Base-by-base conservation (phyloP, 2,113 vertebrate species). In the Podarcis raffonei region DNA sequence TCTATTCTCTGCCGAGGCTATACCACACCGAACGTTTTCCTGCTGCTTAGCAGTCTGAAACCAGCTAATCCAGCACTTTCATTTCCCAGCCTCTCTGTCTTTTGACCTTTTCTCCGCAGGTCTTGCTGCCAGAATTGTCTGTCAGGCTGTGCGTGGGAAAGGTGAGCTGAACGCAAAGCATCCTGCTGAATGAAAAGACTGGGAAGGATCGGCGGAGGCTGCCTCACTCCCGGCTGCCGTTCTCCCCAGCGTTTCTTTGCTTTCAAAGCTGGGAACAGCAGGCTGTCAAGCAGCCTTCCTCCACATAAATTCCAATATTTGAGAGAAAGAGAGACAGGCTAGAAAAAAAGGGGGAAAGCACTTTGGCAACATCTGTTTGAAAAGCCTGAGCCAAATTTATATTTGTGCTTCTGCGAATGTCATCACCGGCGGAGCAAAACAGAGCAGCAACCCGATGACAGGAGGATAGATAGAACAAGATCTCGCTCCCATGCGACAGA, bases 41-140 rank as follows among this genome's bases (percentile, higher is more conserved):
- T n/a, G 30, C 27, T 78, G 30, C 84, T 85, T 85, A 48, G 81
- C 15, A 39, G 35, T 35, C 57, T n/a, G 65, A 77, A 57, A 77
- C 20, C 20, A 37, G 25, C 16, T 25, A 32, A 71, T 53, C 22
- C 22, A 79, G 66, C 20, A 27, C 35, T 74, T 48, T 82, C 37
- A 77, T 35, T 39, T 42, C 57, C 53, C 69, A 15, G 35, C 16
- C 18, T 3, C 27, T 62, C 7, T 59, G 37, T 71, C 66, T 81
- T 27, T 48, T 81, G 69, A 75, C 37, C 48, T 88, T 88, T 82
- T 82, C 35, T 23, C 27, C 32, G 6, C 35, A 88, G 87, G 59
- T 32, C 80, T 75, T 39, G 3, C 37, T 83, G 57, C 35, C 48
- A 37, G 30, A 87, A 1, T 16, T 83, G 0, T 85, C 48, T 86